Evolutionary conservation across 2,113 vertebrate genomes (phyloP).

Genomic region (Pelmatolapia mariae): DNA sequence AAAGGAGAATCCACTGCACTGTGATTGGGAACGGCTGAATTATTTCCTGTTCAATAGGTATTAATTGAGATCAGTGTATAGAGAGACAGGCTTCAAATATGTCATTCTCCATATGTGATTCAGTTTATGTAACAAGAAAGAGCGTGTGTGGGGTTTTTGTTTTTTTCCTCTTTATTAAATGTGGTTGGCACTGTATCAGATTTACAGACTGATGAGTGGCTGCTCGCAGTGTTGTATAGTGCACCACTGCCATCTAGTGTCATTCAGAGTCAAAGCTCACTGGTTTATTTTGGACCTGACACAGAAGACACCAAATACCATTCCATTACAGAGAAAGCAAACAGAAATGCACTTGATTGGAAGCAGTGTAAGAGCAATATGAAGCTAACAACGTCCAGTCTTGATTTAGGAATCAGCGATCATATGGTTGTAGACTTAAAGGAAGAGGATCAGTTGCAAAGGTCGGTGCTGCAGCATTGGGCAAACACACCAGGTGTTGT

Average conservation of each 20-base stretch:
- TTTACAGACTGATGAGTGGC: not conserved
- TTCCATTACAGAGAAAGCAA: not conserved
- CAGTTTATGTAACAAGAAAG: not conserved
- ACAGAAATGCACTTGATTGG: not conserved
- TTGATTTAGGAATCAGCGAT: not conserved
- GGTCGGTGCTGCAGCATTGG: constrained; percentile 35
- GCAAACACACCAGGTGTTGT: not conserved
- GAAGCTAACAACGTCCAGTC: not conserved
- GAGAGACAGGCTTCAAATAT: not conserved
- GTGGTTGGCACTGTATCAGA: not conserved
- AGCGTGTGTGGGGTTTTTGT: fast-evolving
- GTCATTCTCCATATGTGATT: not conserved
- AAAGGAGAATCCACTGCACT: not conserved
- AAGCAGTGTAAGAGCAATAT: not conserved
- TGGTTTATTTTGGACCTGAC: not conserved
- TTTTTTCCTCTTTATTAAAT: not conserved
- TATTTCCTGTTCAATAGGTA: not conserved
- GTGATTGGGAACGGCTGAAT: not conserved
- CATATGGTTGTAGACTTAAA: fast-evolving
- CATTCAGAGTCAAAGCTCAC: not conserved
- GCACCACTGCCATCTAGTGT: not conserved
- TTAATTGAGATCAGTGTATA: not conserved
- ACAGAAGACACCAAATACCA: not conserved
- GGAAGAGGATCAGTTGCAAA: constrained; percentile 44
- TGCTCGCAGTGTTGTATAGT: fast-evolving